These are phyloP conservation scores for Acanthochromis polyacanthus DNA, from an alignment of 2,113 vertebrate genomes.

Conservation along the genomic window DNA sequence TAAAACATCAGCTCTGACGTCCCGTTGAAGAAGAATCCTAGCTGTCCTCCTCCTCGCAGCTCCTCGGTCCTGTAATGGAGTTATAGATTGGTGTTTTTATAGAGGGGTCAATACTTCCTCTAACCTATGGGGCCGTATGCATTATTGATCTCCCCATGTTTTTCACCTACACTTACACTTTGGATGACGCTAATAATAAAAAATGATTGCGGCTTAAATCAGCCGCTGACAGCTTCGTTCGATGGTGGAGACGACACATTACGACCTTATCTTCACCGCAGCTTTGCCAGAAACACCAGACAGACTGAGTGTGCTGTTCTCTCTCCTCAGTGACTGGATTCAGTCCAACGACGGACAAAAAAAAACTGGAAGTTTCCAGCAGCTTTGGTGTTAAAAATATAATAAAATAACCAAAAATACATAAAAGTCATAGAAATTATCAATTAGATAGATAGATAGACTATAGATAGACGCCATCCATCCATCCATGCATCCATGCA, in stretches of 20 bases:
- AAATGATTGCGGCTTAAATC: constrained; percentile 74
- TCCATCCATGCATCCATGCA: too few species aligned
- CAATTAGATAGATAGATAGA: too few species aligned
- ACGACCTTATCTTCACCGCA: constrained; percentile 9
- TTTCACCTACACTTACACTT: constrained; percentile 72
- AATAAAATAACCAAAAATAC: too few species aligned
- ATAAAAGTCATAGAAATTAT: too few species aligned
- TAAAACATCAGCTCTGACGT: constrained; percentile 1
- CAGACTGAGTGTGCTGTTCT: neutral
- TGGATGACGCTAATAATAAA: constrained; percentile 73
- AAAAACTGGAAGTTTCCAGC: too few species aligned
- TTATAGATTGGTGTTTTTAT: constrained; percentile 82
- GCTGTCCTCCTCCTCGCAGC: constrained; percentile 28
- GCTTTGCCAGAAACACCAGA: constrained; percentile 7
- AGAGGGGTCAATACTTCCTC: constrained; percentile 75
- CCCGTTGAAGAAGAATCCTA: constrained; percentile 1
- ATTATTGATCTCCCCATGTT: constrained; percentile 75
- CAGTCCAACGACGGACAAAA: too few species aligned
- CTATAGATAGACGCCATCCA: too few species aligned
- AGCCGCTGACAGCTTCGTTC: constrained; percentile 56
- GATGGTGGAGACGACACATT: constrained; percentile 35
- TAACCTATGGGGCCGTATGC: constrained; percentile 70
- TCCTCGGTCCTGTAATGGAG: constrained; percentile 71
- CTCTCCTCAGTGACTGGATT: too few species aligned
- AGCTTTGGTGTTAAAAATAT: too few species aligned